Evolutionary conservation across 2,888 invertebrate species (phyloP).

Genomic region (Netelia virgata): DNA sequence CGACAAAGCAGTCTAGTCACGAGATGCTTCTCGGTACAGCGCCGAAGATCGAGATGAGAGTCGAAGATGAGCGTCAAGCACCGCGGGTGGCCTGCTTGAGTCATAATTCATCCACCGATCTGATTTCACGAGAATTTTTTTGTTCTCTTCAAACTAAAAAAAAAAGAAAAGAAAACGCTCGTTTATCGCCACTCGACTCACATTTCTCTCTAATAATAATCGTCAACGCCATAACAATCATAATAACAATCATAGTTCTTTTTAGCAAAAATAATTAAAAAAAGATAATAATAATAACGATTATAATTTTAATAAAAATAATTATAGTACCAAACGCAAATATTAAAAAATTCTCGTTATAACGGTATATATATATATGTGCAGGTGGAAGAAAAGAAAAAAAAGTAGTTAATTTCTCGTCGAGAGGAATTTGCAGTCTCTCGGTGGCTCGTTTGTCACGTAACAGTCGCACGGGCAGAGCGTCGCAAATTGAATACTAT

Average conservation of each 20-base stretch:
- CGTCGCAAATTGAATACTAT: constrained; percentile 4
- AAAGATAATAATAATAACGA: no score
- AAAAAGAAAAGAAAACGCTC: constrained; percentile 67
- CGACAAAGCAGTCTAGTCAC: constrained; percentile 27
- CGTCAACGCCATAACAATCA: constrained; percentile 20
- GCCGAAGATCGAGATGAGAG: not conserved
- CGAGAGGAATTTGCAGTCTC: constrained; percentile 40
- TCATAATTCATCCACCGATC: constrained; percentile 70
- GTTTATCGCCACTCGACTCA: constrained; percentile 44
- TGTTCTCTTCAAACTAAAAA: constrained; percentile 2
- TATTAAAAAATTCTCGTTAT: constrained; percentile 1
- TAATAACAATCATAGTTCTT: not conserved
- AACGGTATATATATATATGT: not conserved
- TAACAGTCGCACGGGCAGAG: constrained; percentile 30
- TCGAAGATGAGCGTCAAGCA: not conserved
- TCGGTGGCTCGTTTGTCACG: constrained; percentile 36
- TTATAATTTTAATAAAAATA: no score
- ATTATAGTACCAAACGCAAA: no score
- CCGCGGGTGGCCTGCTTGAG: constrained; percentile 6
- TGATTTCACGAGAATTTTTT: constrained; percentile 61
- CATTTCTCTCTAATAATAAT: constrained; percentile 53
- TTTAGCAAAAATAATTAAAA: no score
- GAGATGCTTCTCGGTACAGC: constrained; percentile 13
- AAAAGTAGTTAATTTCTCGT: constrained; percentile 15
- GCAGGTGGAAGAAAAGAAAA: not conserved